A percentile compares a stretch with the other conserved stretches of the same genome.
These are phyloP conservation scores for Choristoneura rosaceana DNA, from an alignment of 2,888 invertebrate species.

Conservation along the genomic window DNA sequence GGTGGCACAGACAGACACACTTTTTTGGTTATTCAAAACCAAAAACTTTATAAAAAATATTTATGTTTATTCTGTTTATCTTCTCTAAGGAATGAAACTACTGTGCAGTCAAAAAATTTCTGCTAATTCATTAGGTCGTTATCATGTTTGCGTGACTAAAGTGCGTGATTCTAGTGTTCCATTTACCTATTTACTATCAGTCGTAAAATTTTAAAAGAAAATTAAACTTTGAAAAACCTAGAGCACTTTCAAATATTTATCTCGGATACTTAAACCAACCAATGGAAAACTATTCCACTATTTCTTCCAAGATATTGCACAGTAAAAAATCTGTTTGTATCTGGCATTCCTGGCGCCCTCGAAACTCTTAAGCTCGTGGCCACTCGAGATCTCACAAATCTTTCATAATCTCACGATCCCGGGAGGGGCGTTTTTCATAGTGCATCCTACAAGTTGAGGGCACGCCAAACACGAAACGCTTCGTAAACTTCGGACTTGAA, in stretches of 20 bases:
- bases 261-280: conserved; percentile 8
- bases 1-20: too few species aligned
- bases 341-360: conserved; percentile 82
- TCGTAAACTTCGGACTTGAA: conserved; percentile 33
- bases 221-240: not conserved
- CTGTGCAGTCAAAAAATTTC: too few species aligned
- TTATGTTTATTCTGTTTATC: too few species aligned
- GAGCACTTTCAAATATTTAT: conserved; percentile 15
- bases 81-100: too few species aligned
- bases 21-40: too few species aligned
- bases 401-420: conserved; percentile 83
- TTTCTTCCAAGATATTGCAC: conserved; percentile 49
- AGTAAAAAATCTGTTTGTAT: conserved; percentile 83
- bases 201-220: not conserved
- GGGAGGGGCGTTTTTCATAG: conserved; percentile 79
- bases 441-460: conserved; percentile 59
- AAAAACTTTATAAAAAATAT: too few species aligned
- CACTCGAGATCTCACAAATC: conserved; percentile 83
- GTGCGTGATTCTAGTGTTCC: not conserved
- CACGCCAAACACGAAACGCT: conserved; percentile 48
- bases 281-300: conserved; percentile 34
- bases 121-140: too few species aligned
- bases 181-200: not conserved
- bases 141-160: not conserved
- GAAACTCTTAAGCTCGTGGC: conserved; percentile 84